Percentiles rank a stretch among this genome's conserved stretches.
These are phyloP conservation scores for Dione vanillae DNA, from an alignment of 2,888 invertebrate genomes.

Conservation along the genomic window DNA sequence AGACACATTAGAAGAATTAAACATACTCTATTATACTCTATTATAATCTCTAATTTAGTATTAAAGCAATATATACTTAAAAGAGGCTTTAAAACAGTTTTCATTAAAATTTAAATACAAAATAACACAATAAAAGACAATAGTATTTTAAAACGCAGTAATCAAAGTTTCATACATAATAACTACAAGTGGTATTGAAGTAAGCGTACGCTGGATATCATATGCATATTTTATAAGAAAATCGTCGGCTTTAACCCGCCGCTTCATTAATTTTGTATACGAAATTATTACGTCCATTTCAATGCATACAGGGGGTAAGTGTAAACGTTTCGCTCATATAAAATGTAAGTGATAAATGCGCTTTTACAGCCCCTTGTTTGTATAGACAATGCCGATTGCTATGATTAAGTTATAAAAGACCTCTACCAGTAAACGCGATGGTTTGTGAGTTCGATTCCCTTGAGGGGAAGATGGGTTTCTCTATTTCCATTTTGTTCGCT, in stretches of 20 bases:
- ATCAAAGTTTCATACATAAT: slow-evolving; percentile 12
- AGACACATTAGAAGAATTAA: too few species aligned
- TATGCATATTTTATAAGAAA: slow-evolving; percentile 43
- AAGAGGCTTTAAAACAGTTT: too few species aligned
- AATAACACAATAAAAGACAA: background rate
- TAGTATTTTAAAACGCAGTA: slow-evolving; percentile 1
- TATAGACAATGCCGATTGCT: background rate
- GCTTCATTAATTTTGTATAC: slow-evolving; percentile 32
- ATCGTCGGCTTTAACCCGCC: slow-evolving; percentile 31
- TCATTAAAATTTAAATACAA: too few species aligned
- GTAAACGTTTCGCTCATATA: slow-evolving; percentile 27
- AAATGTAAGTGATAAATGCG: slow-evolving; percentile 14
- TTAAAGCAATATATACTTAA: too few species aligned
- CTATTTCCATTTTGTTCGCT: too few species aligned
- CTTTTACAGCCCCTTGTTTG: background rate
- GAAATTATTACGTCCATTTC: slow-evolving; percentile 37
- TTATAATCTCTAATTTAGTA: too few species aligned
- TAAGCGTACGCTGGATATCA: slow-evolving; percentile 8
- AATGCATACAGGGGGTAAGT: slow-evolving; percentile 17
- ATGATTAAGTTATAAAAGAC: background rate
- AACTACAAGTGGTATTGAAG: slow-evolving; percentile 1
- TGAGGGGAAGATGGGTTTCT: too few species aligned
- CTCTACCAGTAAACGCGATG: too few species aligned
- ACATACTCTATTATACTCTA: too few species aligned
- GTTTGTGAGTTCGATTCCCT: too few species aligned